Evolutionary conservation across 2,888 invertebrate species (phyloP).

Genomic region (Junonia oenone): DNA sequence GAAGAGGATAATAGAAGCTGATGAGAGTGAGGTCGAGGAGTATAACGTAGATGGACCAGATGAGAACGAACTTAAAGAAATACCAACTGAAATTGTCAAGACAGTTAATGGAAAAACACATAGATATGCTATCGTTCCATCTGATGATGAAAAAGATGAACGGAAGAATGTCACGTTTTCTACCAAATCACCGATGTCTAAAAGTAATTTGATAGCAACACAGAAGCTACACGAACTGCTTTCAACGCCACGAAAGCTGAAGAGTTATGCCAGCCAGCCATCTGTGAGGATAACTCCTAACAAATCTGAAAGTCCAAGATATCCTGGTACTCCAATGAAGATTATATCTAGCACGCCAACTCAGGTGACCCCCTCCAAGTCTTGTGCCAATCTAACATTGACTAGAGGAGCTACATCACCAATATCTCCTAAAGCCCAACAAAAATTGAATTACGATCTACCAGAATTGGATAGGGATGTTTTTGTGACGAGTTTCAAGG

Average conservation of each 20-base stretch:
- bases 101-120: constrained; percentile 81
- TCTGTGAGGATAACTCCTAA: constrained; percentile 67
- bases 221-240: constrained; percentile 87
- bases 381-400: constrained; percentile 63
- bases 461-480: constrained; percentile 59
- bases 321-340: constrained; percentile 47
- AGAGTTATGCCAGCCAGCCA: constrained; percentile 72
- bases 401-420: constrained; percentile 49
- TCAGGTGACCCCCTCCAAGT: constrained; percentile 68
- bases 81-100: constrained; percentile 79
- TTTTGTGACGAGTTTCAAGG: constrained; percentile 64
- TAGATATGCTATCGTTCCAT: constrained; percentile 81
- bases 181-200: constrained; percentile 60
- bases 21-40: constrained; percentile 67
- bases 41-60: constrained; percentile 78
- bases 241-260: constrained; percentile 84
- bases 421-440: constrained; percentile 76
- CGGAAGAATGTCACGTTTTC: constrained; percentile 60
- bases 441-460: constrained; percentile 76
- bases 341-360: constrained; percentile 67
- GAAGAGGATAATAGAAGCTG: constrained; percentile 66
- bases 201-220: constrained; percentile 84
- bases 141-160: constrained; percentile 69
- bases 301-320: constrained; percentile 49
- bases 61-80: constrained; percentile 77